Percentiles rank a stretch among this genome's conserved stretches.
Evolutionary conservation across 2,113 vertebrate species (phyloP).

Genomic region (Malurus melanocephalus): DNA sequence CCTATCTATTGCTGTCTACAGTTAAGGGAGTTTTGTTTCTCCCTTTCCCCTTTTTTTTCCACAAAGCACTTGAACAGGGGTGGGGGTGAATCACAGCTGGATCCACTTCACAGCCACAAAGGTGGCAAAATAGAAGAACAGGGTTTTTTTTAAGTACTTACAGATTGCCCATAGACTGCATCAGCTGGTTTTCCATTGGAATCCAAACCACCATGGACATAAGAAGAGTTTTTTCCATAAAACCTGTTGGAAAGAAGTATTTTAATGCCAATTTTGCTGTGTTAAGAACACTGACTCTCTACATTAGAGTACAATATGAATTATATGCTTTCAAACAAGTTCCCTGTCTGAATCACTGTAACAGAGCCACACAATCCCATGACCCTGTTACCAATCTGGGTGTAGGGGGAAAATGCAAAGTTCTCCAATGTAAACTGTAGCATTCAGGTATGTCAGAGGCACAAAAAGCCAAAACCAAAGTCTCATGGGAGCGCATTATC

Average conservation of each 20-base stretch:
- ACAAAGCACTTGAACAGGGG: neutral
- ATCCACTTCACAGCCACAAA: neutral
- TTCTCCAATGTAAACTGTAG: neutral
- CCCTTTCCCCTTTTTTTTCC: neutral
- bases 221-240: conserved; percentile 97
- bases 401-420: neutral
- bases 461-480: neutral
- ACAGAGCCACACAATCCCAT: neutral
- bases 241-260: conserved; percentile 77
- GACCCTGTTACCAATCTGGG: neutral
- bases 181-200: conserved; percentile 92
- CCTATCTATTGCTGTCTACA: neutral
- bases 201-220: conserved; percentile 95
- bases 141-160: conserved; percentile 63
- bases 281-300: neutral
- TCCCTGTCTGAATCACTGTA: neutral
- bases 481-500: neutral
- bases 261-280: neutral
- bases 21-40: neutral
- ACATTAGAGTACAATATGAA: neutral
- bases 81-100: neutral
- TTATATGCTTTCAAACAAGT: neutral
- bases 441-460: neutral
- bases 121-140: neutral
- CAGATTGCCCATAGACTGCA: conserved; percentile 92